Evolutionary conservation across 2,113 vertebrate genomes (phyloP).

Genomic region (Forbesichthys papilliferus): DNA sequence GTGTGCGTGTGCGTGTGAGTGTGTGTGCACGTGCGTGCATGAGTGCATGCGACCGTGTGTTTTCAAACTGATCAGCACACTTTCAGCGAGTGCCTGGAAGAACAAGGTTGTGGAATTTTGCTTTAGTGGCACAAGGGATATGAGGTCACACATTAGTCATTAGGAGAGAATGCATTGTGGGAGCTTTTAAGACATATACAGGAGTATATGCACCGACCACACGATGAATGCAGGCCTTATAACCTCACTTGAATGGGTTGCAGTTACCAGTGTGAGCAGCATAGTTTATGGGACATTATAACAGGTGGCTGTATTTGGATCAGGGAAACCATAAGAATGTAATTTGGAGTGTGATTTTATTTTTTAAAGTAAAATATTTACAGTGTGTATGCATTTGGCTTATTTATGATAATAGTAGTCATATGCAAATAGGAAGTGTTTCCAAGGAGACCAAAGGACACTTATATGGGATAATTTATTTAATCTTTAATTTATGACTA

Average conservation of each 20-base stretch:
- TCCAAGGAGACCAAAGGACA: background rate
- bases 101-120: constrained; percentile 77
- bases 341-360: constrained; percentile 30
- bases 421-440: too few relatives aligned
- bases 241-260: constrained; percentile 77
- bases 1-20: background rate
- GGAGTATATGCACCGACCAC: constrained; percentile 60
- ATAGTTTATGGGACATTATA: constrained; percentile 64
- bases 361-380: constrained; percentile 31
- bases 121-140: constrained; percentile 76
- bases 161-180: constrained; percentile 78
- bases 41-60: background rate
- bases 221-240: constrained; percentile 77
- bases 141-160: constrained; percentile 80
- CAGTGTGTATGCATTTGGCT: background rate
- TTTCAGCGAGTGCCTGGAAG: constrained; percentile 69
- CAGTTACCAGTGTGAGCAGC: constrained; percentile 70
- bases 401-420: background rate
- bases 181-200: constrained; percentile 82
- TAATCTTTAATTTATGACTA: constrained; percentile 63
- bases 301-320: constrained; percentile 72
- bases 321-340: constrained; percentile 68
- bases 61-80: constrained; percentile 39
- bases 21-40: background rate
- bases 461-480: constrained; percentile 55